Percentiles rank a stretch among this genome's conserved stretches.
Evolutionary conservation across 2,888 invertebrate genomes (phyloP).

Genomic region (Monopis laevigella): DNA sequence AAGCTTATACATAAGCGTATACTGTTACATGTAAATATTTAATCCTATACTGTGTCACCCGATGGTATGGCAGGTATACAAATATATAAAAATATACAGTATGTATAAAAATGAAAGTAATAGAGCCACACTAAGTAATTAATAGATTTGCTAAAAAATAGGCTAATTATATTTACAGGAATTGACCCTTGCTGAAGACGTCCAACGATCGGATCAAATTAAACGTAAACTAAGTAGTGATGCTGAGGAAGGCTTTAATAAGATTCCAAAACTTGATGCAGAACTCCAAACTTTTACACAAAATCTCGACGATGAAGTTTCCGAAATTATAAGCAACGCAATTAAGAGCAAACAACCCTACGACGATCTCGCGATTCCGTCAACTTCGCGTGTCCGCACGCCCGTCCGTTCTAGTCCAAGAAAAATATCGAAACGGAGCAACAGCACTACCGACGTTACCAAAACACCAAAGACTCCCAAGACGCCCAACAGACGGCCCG

Average conservation of each 20-base stretch:
- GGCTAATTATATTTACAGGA: too few relatives aligned
- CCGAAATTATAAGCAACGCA: constrained; percentile 33
- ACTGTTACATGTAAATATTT: too few relatives aligned
- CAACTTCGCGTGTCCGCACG: constrained; percentile 39
- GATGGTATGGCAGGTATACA: too few relatives aligned
- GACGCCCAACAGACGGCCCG: constrained; percentile 43
- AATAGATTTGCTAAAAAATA: too few relatives aligned
- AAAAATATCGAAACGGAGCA: constrained; percentile 41
- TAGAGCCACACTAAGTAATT: too few relatives aligned
- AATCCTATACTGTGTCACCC: too few relatives aligned
- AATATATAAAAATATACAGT: too few relatives aligned
- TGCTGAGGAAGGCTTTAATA: constrained; percentile 30
- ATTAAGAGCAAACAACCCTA: constrained; percentile 23
- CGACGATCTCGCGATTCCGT: constrained; percentile 32
- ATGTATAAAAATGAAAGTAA: too few relatives aligned
- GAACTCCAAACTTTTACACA: constrained; percentile 26
- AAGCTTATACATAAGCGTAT: too few relatives aligned
- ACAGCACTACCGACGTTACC: constrained; percentile 39
- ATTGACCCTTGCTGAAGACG: too few relatives aligned
- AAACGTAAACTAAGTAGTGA: too few relatives aligned
- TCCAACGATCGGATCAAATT: too few relatives aligned
- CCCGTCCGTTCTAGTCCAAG: constrained; percentile 45
- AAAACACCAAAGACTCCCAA: constrained; percentile 39
- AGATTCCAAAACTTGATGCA: constrained; percentile 41
- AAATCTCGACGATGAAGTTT: constrained; percentile 47